Percentiles rank a stretch among this genome's conserved stretches.
Evolutionary conservation across 2,797 vertebrate genomes (phyloP).

Genomic region (Anguilla anguilla): DNA sequence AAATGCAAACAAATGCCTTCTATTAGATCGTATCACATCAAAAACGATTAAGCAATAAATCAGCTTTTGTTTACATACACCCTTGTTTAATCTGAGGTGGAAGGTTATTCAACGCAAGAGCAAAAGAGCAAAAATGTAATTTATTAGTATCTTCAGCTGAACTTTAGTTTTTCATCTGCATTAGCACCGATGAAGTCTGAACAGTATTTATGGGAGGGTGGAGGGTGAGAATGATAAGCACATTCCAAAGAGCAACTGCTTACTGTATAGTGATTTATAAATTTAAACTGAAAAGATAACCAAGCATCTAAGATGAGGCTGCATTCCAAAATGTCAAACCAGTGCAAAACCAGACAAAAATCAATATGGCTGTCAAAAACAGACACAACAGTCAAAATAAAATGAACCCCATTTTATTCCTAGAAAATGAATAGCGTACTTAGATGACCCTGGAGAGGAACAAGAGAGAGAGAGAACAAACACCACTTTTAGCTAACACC

Average conservation of each 20-base stretch:
- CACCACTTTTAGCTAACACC: not conserved
- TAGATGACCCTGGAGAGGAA: not conserved
- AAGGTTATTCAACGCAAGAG: not conserved
- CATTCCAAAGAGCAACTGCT: not conserved
- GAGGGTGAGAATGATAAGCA: not conserved
- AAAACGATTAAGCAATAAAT: not conserved
- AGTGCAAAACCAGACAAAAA: not conserved
- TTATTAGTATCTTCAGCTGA: not conserved
- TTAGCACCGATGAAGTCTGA: not conserved
- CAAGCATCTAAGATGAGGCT: not conserved
- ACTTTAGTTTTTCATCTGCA: not conserved
- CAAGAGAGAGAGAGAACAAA: not conserved
- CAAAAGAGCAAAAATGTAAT: not conserved
- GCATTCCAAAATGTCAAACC: not conserved
- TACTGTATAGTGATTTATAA: not conserved
- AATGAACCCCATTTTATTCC: not conserved
- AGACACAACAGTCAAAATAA: not conserved
- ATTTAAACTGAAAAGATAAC: not conserved
- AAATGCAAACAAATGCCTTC: too few species aligned
- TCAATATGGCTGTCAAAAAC: not conserved
- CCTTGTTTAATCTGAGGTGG: not conserved
- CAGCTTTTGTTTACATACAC: not conserved
- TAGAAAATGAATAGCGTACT: not conserved
- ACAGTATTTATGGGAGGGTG: not conserved
- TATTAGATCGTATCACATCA: not conserved